Conservation (phyloP, 37 sponge, comb jelly and placozoan genomes). For the Chondrosia reniformis region DNA sequence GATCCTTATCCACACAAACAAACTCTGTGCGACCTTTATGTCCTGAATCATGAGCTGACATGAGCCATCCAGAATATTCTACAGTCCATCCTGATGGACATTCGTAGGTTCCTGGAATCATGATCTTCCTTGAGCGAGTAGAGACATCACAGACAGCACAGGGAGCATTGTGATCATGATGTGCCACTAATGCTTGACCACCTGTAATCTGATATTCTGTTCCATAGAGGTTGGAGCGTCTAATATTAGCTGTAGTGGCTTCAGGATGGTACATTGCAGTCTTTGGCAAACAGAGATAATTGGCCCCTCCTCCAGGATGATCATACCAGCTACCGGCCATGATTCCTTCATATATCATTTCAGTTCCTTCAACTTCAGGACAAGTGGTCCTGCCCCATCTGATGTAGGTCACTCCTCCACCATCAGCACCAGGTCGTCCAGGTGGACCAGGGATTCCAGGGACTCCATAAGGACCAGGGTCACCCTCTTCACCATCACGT, state of each 20-base stretch:
- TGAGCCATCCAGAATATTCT: conserved; percentile 22
- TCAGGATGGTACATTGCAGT: conserved; percentile 25
- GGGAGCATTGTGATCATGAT: not conserved
- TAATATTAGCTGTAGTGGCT: not conserved
- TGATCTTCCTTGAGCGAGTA: conserved; percentile 20
- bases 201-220: conserved; percentile 27
- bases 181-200: not conserved
- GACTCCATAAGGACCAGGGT: conserved; percentile 20
- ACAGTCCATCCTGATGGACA: conserved; percentile 21
- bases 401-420: conserved; percentile 18
- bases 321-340: not conserved
- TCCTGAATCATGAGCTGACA: not conserved
- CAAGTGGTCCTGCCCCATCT: conserved; percentile 41
- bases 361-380: conserved; percentile 24
- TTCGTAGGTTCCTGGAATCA: conserved; percentile 25
- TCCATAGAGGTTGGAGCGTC: conserved; percentile 21
- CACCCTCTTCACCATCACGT: not conserved
- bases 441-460: conserved; percentile 20
- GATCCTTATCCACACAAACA: conserved; percentile 19
- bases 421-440: no score
- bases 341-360: conserved; percentile 25
- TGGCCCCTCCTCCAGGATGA: conserved; percentile 46
- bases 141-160: conserved; percentile 29
- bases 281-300: conserved; percentile 45
- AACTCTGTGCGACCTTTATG: conserved; percentile 11